These are phyloP conservation scores for Platyrinchus mystaceus DNA, from an alignment of 2,797 vertebrate species.

Conservation along the genomic window DNA sequence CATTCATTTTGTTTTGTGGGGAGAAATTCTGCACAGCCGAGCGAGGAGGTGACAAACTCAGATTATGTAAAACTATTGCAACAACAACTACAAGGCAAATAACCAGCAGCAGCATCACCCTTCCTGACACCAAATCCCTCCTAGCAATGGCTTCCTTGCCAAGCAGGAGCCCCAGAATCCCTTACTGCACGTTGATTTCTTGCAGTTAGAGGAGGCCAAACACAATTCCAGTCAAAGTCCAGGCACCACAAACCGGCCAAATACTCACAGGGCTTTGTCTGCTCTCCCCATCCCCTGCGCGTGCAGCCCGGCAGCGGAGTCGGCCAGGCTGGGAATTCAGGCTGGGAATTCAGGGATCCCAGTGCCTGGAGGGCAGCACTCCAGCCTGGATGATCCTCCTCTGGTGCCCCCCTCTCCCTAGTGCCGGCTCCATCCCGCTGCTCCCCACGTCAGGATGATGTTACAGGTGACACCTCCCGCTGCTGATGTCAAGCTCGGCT, in stretches of 20 bases:
- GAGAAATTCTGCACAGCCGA: background rate
- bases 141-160: constrained; percentile 32
- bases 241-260: background rate
- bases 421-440: constrained; percentile 13
- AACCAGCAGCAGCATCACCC: background rate
- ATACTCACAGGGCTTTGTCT: constrained; percentile 71
- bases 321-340: background rate
- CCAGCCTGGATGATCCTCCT: constrained; percentile 1
- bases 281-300: constrained; percentile 10
- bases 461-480: constrained; percentile 73
- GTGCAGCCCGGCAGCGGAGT: background rate
- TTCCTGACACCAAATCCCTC: background rate
- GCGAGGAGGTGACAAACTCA: background rate
- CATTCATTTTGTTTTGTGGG: background rate
- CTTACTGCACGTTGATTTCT: background rate
- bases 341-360: background rate
- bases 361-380: background rate
- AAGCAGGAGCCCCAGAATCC: background rate
- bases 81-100: background rate
- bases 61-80: constrained; percentile 34
- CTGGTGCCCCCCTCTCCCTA: constrained; percentile 10
- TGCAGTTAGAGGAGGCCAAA: constrained; percentile 15
- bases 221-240: background rate
- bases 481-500: constrained; percentile 55
- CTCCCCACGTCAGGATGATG: constrained; percentile 61